Evolutionary conservation across 1,140 invertebrate genomes (phyloP), one percentile per base, ranked within the genome.

Genomic region (Marisa cornuarietis): DNA sequence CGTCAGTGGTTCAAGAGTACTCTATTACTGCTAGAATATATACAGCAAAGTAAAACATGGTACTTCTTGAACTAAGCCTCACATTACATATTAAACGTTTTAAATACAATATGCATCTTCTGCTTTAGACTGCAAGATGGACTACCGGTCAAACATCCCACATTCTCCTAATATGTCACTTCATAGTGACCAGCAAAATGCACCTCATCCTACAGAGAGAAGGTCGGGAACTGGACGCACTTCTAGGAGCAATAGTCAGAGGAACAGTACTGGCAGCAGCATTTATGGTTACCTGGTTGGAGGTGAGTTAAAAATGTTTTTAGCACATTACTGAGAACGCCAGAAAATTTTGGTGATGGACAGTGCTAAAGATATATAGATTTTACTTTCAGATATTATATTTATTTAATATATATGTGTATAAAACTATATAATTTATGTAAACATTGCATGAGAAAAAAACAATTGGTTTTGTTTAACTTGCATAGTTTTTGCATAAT

Each of bases 201-300:
- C 72, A 76, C 20, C 31, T 31, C 31, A 51, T 2, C 9, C 9
- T 61, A 22, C 65, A 66, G 49, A 24, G 76, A 13, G 71, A 73
- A 13, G 61, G 22, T 13, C 80, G 5, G 76, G 69, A 26, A 71
- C 68, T n/a, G 58, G 49, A 63, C 80, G 71, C 20, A 52, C 52
- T n/a, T 69, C 75, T 31, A 62, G 76, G 49, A 66, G 52, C 58
- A 76, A n/a, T 18, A 61, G 74, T 58, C 61, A 76, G 18, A 52
- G 80, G 14, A 76, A 77, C 52, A 81, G 80, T 61, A 81, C 77
- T 69, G 81, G 77, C 42, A 82, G 81, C 78, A 82, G 78, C 58
- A 82, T 82, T 52, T 82, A 82, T 79, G 78, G 81, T 18, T 82
- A 79, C 42, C 54, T 82, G 14, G 66, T 79, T n/a, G 81, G 73